Evolutionary conservation across 2,113 vertebrate genomes (phyloP), one percentile per base, ranked within the genome.

Genomic region (Dendropsophus ebraccatus): DNA sequence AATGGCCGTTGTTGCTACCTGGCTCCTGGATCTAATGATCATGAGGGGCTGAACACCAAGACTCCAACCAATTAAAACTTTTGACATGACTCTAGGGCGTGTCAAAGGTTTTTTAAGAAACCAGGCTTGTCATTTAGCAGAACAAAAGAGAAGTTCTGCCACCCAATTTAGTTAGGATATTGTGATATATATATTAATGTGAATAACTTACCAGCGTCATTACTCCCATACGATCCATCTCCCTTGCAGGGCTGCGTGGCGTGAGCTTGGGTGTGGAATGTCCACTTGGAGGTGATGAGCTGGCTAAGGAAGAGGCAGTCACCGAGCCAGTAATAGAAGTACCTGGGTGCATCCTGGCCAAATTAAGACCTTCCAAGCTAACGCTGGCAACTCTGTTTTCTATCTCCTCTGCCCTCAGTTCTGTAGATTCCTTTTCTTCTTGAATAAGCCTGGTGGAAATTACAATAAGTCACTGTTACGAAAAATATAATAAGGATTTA

Each of bases 391-490:
- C 98, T 54, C 98, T 95, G 54, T 98, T 97, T 90, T 99, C 98
- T 47, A 99, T 99, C 92, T 99, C 98, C 91, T 99, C 98, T 0
- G 98, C 98, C 86, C 98, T 95, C 79, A 99, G 88, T 92, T 99
- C 98, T 6, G 98, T 99, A 0, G 98, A 99, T 92, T 99, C 98
- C 90, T 99, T 99, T 94, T 99, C 98, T 92, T 99, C 98, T 88
- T 99, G 98, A 85, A 99, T 99, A 89, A 99, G 92, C 90, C 98
- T 99, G 88, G 32, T 85, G 78, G 82, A 62, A 50, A 73, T 83
- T 81, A 87, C 25, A 54, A 54, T 19, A 21, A 70, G 19, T 41
- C 67, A 70, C 32, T 21, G 23, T 70, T 19, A 70, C 37, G 32
- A 41, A 70, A 70, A 70, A 32, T 1, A 65, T 11, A 62, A 62